A percentile compares a stretch with the other conserved stretches of the same genome.
phyloP scores from a whole-genome alignment of 2,888 invertebrate genomes.

The Saturnia pavonia region DNA sequence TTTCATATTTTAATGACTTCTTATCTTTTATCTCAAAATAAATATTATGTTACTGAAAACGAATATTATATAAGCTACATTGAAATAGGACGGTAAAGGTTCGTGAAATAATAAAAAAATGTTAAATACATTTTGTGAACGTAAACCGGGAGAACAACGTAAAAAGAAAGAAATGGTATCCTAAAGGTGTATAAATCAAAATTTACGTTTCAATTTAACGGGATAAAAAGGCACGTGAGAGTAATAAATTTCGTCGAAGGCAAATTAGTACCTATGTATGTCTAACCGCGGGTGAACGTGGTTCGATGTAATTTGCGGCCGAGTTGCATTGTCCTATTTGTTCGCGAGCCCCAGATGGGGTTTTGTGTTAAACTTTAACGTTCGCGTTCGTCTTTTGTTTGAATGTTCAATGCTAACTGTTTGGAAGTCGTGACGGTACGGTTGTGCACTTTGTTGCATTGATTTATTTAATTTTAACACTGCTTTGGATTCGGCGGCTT shows the following conservation, averaged over 20 bases:
- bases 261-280: conserved; percentile 65
- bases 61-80: background rate
- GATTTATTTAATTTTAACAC: conserved; percentile 52
- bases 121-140: background rate
- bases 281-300: conserved; percentile 47
- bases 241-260: conserved; percentile 56
- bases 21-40: background rate
- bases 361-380: conserved; percentile 48
- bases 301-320: conserved; percentile 60
- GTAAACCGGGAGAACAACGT: conserved; percentile 12
- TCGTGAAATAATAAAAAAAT: background rate
- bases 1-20: background rate
- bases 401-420: conserved; percentile 44
- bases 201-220: conserved; percentile 46
- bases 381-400: conserved; percentile 53
- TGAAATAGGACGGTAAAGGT: background rate
- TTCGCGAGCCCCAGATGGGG: conserved; percentile 52
- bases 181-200: conserved; percentile 42
- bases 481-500: conserved; percentile 24
- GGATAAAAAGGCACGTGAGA: conserved; percentile 52
- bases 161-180: conserved; percentile 19
- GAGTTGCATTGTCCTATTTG: conserved; percentile 59
- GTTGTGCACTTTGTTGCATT: conserved; percentile 31
- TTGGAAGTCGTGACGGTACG: conserved; percentile 41
- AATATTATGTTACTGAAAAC: background rate